Percentiles rank a stretch among this genome's conserved stretches.
phyloP scores from a whole-genome alignment of 2,888 invertebrate species.

The Protula sp. region DNA sequence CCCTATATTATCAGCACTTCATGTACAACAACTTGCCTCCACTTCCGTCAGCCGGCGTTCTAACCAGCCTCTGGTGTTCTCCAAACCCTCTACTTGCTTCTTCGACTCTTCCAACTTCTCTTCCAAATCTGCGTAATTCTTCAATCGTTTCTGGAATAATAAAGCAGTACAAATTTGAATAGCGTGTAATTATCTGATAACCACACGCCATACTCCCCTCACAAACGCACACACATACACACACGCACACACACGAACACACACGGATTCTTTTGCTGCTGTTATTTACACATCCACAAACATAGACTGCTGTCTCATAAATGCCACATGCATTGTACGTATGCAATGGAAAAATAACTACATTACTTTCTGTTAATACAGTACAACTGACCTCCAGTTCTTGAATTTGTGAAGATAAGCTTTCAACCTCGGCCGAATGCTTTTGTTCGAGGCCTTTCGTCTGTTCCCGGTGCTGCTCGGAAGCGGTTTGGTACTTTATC shows the following conservation, averaged over 20 bases:
- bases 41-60: constrained; percentile 45
- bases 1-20: too few species aligned
- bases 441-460: constrained; percentile 35
- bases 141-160: constrained; percentile 27
- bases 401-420: constrained; percentile 35
- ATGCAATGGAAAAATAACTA: too few species aligned
- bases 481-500: constrained; percentile 52
- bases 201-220: neutral
- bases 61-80: constrained; percentile 36
- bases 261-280: too few species aligned
- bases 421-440: constrained; percentile 34
- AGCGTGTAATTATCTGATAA: neutral
- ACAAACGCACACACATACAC: neutral
- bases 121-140: constrained; percentile 13
- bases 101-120: constrained; percentile 31
- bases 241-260: too few species aligned
- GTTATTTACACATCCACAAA: too few species aligned
- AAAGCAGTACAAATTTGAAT: too few species aligned
- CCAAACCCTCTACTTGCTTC: constrained; percentile 26
- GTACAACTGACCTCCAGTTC: constrained; percentile 11
- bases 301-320: too few species aligned
- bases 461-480: constrained; percentile 46
- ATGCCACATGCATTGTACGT: too few species aligned
- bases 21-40: constrained; percentile 25
- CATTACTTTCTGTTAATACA: too few species aligned